phyloP scores from a whole-genome alignment of 1,140 invertebrate genomes.

The Aplysia californica region DNA sequence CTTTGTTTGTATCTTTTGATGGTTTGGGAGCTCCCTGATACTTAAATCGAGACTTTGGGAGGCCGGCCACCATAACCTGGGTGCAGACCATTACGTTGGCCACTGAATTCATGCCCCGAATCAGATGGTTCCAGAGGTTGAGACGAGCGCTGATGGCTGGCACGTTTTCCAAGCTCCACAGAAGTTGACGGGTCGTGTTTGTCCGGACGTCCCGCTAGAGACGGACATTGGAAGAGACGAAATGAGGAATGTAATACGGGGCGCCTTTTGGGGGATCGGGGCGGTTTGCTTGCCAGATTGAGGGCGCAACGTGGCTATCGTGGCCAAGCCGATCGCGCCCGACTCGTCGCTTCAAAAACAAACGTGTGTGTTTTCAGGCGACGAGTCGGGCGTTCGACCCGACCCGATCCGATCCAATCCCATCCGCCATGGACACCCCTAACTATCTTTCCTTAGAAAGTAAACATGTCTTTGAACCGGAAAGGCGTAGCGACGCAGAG shows the following conservation, averaged over 20 bases:
- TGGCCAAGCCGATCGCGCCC: too few relatives aligned
- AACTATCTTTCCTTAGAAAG: too few relatives aligned
- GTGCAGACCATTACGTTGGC: neutral
- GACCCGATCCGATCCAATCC: too few relatives aligned
- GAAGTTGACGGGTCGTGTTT: neutral
- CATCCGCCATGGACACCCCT: too few relatives aligned
- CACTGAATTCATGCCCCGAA: neutral
- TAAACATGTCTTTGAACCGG: neutral
- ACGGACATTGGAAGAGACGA: neutral
- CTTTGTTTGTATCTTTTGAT: neutral
- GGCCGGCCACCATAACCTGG: neutral
- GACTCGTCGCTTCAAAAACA: too few relatives aligned
- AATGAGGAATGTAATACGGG: neutral
- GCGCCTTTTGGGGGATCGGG: too few relatives aligned
- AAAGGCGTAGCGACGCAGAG: neutral
- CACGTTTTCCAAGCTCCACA: neutral
- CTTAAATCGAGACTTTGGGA: neutral
- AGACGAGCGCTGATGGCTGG: neutral
- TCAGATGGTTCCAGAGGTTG: neutral
- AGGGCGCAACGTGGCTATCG: neutral
- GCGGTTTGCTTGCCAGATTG: too few relatives aligned
- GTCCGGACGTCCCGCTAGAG: too few relatives aligned
- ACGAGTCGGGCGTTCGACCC: too few relatives aligned
- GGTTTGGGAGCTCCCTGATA: neutral
- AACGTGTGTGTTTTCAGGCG: too few relatives aligned